phyloP scores from a whole-genome alignment of 2,113 vertebrate genomes.

The Oncorhynchus nerka region DNA sequence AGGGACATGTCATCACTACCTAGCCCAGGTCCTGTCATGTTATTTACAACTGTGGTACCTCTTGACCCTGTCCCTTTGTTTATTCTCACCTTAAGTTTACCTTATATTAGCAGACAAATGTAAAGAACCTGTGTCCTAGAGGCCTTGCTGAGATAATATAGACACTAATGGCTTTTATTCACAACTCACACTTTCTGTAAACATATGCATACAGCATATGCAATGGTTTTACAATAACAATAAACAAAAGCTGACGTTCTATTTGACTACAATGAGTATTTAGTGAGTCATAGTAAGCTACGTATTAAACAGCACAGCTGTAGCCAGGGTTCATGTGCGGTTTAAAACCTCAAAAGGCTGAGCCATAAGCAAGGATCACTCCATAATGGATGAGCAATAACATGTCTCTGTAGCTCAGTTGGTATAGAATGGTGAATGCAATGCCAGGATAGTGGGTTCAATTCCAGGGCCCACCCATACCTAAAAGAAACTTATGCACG shows the following conservation, averaged over 20 bases:
- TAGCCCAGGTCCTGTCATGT: slow-evolving; percentile 9
- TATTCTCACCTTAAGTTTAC: slow-evolving; percentile 38
- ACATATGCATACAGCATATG: not conserved
- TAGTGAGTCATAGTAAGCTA: not conserved
- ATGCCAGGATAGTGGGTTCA: too few species aligned
- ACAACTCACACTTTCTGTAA: slow-evolving; percentile 17
- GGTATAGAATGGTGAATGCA: too few species aligned
- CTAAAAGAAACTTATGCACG: too few species aligned
- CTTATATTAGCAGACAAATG: slow-evolving; percentile 21
- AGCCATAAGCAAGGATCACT: slow-evolving; percentile 39
- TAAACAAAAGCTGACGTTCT: slow-evolving; percentile 8
- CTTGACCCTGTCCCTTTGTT: slow-evolving; percentile 30
- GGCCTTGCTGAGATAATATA: not conserved
- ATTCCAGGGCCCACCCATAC: too few species aligned
- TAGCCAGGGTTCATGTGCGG: slow-evolving; percentile 22
- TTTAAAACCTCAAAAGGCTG: slow-evolving; percentile 14
- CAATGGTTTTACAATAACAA: not conserved
- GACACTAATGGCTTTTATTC: slow-evolving; percentile 13
- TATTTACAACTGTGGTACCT: slow-evolving; percentile 19
- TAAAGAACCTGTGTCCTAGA: slow-evolving; percentile 13
- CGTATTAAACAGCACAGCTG: slow-evolving; percentile 13
- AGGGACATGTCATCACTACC: slow-evolving; percentile 8
- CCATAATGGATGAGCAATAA: slow-evolving; percentile 40
- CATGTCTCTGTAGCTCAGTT: too few species aligned
- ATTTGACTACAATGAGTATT: slow-evolving; percentile 9